Evolutionary conservation across 2,113 vertebrate genomes (phyloP).

Genomic region (Urocynchramus pylzowi): DNA sequence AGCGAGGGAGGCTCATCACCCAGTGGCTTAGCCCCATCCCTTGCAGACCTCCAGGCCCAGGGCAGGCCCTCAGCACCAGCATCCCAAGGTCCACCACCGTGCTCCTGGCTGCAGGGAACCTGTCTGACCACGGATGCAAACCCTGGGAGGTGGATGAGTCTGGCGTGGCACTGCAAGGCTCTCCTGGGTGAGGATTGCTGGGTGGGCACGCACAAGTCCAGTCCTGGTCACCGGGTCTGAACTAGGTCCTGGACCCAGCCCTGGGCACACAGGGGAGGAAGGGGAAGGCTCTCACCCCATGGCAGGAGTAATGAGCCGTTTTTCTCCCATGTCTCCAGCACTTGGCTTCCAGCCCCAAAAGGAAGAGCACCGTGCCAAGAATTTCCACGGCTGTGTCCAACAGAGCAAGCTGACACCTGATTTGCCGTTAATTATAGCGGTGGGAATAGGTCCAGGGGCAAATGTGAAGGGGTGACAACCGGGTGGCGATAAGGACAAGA

Average conservation of each 20-base stretch:
- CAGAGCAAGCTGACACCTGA: background rate
- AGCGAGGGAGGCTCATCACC: background rate
- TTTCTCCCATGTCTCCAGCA: background rate
- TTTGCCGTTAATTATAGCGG: background rate
- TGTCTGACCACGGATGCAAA: accelerated
- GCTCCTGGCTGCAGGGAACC: background rate
- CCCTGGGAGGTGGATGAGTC: background rate
- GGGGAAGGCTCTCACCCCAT: background rate
- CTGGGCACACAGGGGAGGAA: accelerated
- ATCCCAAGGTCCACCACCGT: background rate
- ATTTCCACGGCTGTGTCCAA: background rate
- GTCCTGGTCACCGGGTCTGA: background rate
- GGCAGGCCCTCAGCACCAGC: accelerated
- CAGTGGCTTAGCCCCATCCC: background rate
- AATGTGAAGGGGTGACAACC: background rate
- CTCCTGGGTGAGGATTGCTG: background rate
- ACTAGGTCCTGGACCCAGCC: background rate
- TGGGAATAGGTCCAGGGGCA: background rate
- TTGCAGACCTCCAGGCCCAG: background rate
- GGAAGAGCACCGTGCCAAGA: background rate
- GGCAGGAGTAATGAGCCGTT: background rate
- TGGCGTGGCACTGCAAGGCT: accelerated
- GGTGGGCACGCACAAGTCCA: background rate
- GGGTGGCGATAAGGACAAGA: background rate
- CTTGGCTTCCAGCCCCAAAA: background rate